Evolutionary conservation across 2,797 vertebrate species (phyloP), one percentile per base, ranked within the genome.

Genomic region (Mus spretus): DNA sequence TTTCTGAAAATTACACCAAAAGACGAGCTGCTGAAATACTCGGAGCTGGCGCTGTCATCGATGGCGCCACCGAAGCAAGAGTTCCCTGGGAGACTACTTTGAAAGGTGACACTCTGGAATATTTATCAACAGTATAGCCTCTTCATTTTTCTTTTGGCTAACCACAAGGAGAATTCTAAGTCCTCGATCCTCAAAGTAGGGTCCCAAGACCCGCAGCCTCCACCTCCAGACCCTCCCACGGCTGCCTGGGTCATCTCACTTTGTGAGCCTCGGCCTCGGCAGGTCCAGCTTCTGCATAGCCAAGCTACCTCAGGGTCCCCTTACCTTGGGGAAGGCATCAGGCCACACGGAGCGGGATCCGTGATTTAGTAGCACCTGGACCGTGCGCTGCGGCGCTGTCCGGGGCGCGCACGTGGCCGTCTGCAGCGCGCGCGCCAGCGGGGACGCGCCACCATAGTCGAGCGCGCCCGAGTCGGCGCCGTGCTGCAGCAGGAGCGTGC

Each of bases 341-440:
- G 99, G 99, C 98, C 98, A 98, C 75, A 99, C 97, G 31, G 96
- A 98, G 14, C 97, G 98, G 59, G 99, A 98, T 31, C 99, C 98
- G 0, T 98, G 98, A 97, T 98, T 99, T 94, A 99, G 98, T 90
- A 99, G 98, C 24, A 97, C 98, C 95, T 98, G 98, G 67, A 98
- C 78, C 0, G 98, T 85, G 55, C 80, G 61, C 57, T 98, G 98
- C 0, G 99, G 98, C 7, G 6, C 92, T 91, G 92, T 95, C 0
- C 97, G 91, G 57, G 59, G 14, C 47, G 59, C 97, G 89, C 98
- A 67, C 63, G 97, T 65, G 0, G 98, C 97, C 0, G n/a, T 89
- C 88, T 97, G 98, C 65, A 99, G 98, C 0, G n/a, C 97, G 7
- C 97, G 98, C 22, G 98, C 98, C 80, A 99, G 96, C 0, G 98